These are phyloP conservation scores for Colostygia pectinataria DNA, from an alignment of 2,888 invertebrate genomes.

Conservation along the genomic window DNA sequence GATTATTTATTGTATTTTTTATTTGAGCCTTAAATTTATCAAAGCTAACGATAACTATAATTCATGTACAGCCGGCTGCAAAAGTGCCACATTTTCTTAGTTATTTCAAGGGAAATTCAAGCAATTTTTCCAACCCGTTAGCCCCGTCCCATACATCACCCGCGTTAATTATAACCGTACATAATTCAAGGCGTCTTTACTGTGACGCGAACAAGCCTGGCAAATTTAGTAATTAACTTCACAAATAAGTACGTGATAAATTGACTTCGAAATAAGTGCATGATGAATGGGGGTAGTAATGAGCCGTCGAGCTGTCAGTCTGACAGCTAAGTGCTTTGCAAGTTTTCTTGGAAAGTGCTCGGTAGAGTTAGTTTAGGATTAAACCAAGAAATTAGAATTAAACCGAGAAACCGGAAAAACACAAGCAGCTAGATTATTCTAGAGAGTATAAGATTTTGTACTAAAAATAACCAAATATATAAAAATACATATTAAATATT, in stretches of 20 bases:
- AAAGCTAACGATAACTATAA: too few relatives aligned
- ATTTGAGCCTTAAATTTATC: too few relatives aligned
- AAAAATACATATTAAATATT: too few relatives aligned
- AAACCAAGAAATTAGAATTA: not conserved
- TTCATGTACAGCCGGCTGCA: conserved; percentile 1
- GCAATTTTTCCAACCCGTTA: conserved; percentile 27
- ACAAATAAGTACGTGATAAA: conserved; percentile 39
- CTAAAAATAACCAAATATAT: too few relatives aligned
- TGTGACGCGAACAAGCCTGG: conserved; percentile 30
- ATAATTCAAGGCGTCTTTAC: conserved; percentile 35
- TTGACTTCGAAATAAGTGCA: conserved; percentile 30
- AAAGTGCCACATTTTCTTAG: conserved; percentile 3
- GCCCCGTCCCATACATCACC: conserved; percentile 32
- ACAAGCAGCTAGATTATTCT: too few relatives aligned
- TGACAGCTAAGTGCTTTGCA: conserved; percentile 11
- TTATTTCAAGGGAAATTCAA: conserved; percentile 13
- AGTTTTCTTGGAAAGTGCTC: conserved; percentile 1
- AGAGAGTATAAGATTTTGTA: too few relatives aligned
- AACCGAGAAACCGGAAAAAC: not conserved
- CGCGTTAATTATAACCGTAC: conserved; percentile 35
- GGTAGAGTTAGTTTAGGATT: not conserved
- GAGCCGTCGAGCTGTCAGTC: conserved; percentile 25
- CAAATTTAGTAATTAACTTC: conserved; percentile 40
- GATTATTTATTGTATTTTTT: too few relatives aligned
- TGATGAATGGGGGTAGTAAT: conserved; percentile 35